Conservation (phyloP, 1,140 invertebrate genomes). For the Aleiodes sp. region DNA sequence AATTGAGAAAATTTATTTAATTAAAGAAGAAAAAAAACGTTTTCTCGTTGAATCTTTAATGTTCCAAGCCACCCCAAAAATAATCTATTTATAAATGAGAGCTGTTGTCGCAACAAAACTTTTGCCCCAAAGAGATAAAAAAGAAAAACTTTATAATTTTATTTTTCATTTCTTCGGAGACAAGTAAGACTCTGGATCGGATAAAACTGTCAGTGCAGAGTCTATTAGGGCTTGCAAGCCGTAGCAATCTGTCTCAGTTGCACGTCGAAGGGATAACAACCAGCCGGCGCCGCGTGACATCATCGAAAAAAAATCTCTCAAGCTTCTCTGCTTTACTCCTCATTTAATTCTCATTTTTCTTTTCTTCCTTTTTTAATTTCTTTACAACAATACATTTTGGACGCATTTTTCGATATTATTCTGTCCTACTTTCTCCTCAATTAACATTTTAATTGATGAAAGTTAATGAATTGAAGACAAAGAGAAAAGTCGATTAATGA, state of each 20-base stretch:
- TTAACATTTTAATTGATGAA: no score
- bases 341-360: not conserved
- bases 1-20: not conserved
- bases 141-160: conserved; percentile 16
- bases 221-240: not conserved
- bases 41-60: no score
- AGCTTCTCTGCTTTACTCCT: not conserved
- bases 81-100: conserved; percentile 7
- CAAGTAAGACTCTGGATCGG: not conserved
- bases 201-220: conserved; percentile 1
- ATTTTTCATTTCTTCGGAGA: not conserved
- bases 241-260: not conserved
- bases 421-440: no score
- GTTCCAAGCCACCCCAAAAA: conserved; percentile 1
- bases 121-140: no score
- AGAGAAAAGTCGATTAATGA: no score
- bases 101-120: not conserved
- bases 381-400: not conserved
- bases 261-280: conserved; percentile 1
- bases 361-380: not conserved
- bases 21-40: no score
- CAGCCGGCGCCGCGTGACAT: not conserved
- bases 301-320: not conserved
- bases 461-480: no score
- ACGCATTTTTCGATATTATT: no score